Evolutionary conservation across 2,797 vertebrate species (phyloP).

Genomic region (Tiaroga cobitis): DNA sequence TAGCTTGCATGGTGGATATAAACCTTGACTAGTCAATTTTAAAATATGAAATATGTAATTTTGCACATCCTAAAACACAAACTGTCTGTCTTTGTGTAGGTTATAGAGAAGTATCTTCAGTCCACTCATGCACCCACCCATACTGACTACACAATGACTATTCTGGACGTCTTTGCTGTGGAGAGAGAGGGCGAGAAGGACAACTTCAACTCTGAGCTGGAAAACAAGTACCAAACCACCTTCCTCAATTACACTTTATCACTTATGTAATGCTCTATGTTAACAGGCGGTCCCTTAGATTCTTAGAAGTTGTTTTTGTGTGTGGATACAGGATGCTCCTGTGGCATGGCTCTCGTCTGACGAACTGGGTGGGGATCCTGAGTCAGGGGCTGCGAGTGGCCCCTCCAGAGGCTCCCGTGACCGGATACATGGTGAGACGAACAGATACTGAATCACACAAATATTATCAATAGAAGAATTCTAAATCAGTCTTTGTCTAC

Average conservation of each 20-base stretch:
- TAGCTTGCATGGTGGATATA: background rate
- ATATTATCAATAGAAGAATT: background rate
- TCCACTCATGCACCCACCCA: constrained; percentile 89
- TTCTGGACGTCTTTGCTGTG: constrained; percentile 85
- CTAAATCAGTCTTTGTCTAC: background rate
- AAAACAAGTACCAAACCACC: constrained; percentile 79
- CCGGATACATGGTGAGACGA: constrained; percentile 88
- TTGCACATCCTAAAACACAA: background rate
- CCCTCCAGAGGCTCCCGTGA: constrained; percentile 88
- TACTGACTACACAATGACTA: constrained; percentile 83
- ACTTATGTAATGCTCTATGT: background rate
- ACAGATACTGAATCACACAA: background rate
- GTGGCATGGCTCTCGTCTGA: constrained; percentile 91
- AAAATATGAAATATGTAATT: background rate
- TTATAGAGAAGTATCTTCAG: constrained; percentile 83
- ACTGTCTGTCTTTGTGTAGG: constrained; percentile 68
- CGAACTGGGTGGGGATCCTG: constrained; percentile 92
- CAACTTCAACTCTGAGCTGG: constrained; percentile 79
- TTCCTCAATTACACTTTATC: background rate
- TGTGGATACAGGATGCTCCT: constrained; percentile 80
- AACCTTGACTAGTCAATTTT: background rate
- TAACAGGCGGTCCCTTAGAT: background rate
- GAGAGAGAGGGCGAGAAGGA: constrained; percentile 79
- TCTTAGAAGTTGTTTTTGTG: constrained; percentile 18
- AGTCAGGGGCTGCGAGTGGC: constrained; percentile 87